Evolutionary conservation across 2,113 vertebrate species (phyloP), one percentile per base, ranked within the genome.

Genomic region (Furnarius figulus): DNA sequence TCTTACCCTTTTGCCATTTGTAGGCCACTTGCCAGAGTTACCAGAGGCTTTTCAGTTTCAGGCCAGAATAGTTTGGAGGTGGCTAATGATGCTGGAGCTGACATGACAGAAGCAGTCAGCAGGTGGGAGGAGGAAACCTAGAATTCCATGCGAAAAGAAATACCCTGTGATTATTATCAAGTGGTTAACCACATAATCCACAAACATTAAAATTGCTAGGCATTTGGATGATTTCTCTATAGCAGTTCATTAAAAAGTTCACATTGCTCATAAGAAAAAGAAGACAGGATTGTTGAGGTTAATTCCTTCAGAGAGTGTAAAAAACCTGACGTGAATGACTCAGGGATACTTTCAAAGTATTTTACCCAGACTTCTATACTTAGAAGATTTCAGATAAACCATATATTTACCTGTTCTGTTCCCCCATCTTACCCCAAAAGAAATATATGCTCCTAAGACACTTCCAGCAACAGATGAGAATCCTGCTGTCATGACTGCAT

Each of bases 31-130:
- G 62, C 95, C 40, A 93, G 76, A 62, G 92, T 98, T 72, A 97
- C 18, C 80, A 87, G 92, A 46, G 98, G 86, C 20, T 83, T 96
- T 95, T 99, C 98, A 6, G 98, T 99, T 94, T 99, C 99, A 71
- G 99, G 99, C 99, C 99, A 99, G 90, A 99, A 99, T 30, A 97
- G 95, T 94, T 99, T 99, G 72, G 99, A 97, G 4, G 97, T 91
- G 77, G 98, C 98, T 89, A 99, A 87, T 2, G 99, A 98, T 17
- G 99, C 99, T 9, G 99, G 98, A 30, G 99, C 98, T 11, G 99
- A 99, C 98, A 99, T 99, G 65, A 99, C 94, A 2, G 99, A 98
- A 44, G 99, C 99, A 4, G 98, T 98, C 90, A 99, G 77, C 91
- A 99, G 95, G 74, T 99, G 99, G 21, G 98, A 96, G 21, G 98